phyloP scores from a whole-genome alignment of 1,140 invertebrate species.

The Leptonema lineaticorne region DNA sequence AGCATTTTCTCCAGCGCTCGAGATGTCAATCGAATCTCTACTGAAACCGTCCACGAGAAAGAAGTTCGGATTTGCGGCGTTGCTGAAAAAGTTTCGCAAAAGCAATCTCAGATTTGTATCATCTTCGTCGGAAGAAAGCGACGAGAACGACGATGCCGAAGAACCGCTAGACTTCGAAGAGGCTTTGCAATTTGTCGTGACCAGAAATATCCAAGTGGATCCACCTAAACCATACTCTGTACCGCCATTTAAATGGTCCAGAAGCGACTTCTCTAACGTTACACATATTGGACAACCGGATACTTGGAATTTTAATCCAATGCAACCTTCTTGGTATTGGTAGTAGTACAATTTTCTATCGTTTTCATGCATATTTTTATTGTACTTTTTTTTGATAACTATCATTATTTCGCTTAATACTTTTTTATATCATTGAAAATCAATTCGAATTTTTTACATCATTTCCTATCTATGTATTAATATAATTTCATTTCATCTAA shows the following conservation, averaged over 20 bases:
- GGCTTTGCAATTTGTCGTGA: conserved; percentile 37
- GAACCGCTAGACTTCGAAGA: conserved; percentile 46
- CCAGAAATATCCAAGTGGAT: conserved; percentile 38
- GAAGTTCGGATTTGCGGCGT: conserved; percentile 35
- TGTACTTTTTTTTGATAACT: too few species aligned
- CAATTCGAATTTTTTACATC: too few species aligned
- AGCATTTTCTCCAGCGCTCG: conserved; percentile 44
- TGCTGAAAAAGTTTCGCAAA: conserved; percentile 35
- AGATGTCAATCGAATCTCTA: conserved; percentile 35
- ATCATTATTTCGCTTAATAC: too few species aligned
- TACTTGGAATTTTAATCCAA: conserved; percentile 50
- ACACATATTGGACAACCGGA: conserved; percentile 50
- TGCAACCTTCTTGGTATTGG: conserved; percentile 52
- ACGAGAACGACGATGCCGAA: conserved; percentile 46
- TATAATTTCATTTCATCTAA: too few species aligned
- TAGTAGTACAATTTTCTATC: too few species aligned
- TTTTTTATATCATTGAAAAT: too few species aligned
- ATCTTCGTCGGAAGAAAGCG: conserved; percentile 44
- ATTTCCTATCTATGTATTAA: too few species aligned
- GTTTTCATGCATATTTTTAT: too few species aligned
- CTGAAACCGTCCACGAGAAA: conserved; percentile 35
- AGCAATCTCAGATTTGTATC: conserved; percentile 33
- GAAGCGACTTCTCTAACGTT: conserved; percentile 47
- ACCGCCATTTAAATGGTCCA: conserved; percentile 52
- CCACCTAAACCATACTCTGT: conserved; percentile 32